Evolutionary conservation across 2,797 vertebrate genomes (phyloP).

Genomic region (Carcharodon carcharias): DNA sequence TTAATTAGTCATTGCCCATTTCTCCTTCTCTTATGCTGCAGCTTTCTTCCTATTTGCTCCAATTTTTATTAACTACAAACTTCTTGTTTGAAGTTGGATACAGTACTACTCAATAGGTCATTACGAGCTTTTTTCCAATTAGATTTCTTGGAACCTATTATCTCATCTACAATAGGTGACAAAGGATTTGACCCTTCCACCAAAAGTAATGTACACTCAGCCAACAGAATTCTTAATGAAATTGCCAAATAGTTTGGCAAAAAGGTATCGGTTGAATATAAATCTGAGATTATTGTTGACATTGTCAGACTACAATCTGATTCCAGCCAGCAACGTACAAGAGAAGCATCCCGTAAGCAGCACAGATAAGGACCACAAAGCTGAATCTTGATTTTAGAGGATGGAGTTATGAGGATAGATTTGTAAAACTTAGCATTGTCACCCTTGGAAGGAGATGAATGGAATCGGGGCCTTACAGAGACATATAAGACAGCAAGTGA

Average conservation of each 20-base stretch:
- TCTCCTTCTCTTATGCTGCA: neutral
- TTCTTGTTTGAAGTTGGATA: neutral
- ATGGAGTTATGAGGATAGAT: neutral
- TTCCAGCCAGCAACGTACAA: neutral
- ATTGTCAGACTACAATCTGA: neutral
- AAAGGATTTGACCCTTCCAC: neutral
- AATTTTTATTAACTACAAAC: neutral
- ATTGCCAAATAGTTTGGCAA: neutral
- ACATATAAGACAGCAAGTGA: neutral
- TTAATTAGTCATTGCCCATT: neutral
- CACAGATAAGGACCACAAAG: neutral
- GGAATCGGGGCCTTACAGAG: neutral
- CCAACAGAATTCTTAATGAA: neutral
- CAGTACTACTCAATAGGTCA: neutral
- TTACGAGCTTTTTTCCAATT: neutral
- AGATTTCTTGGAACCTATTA: neutral
- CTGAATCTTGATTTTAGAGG: neutral
- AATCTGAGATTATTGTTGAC: neutral
- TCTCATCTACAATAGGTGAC: neutral
- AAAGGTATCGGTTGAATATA: neutral
- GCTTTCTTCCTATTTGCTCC: neutral
- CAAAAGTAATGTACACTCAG: neutral
- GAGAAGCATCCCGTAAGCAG: neutral
- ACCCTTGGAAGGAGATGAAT: neutral
- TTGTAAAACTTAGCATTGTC: neutral